Evolutionary conservation across 2,888 invertebrate genomes (phyloP), one percentile per base, ranked within the genome.

Genomic region (Minunthozetes semirufus): DNA sequence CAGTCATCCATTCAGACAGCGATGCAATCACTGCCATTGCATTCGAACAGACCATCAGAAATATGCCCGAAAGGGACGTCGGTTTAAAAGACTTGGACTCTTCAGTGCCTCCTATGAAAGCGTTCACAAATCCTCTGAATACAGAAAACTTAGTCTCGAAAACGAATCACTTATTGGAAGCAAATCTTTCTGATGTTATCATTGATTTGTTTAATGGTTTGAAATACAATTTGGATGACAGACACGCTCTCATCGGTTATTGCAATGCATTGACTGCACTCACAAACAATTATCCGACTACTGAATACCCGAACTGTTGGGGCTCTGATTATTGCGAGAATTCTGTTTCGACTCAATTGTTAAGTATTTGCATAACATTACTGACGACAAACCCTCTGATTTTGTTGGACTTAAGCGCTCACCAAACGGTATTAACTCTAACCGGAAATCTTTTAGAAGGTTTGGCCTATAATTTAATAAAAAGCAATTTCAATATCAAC

Each of bases 241-340:
- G 63, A 59, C 27, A 63, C 15, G 15, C 75, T 22, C 27, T 77
- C 11, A 85, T 85, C 80, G 90, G 90, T 0, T 88, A 88, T 80
- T 86, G 88, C 79, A 88, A 90, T 82, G 87, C 91, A 0, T 83
- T 94, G 1, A 87, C 87, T 79, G 81, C 85, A 5, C 82, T 93
- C 48, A 88, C 89, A 70, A 86, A 85, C 71, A 84, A 84, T 27
- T 93, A 89, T 83, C 86, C 88, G 0, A 89, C 90, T 1, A 89
- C 89, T 79, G 83, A 87, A 25, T 89, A 76, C 66, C 73, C 77
- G 15, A 72, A 78, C 59, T 73, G 76, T 27, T 79, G 79, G 79
- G 38, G 48, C 6, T 72, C 38, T 66, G 42, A 74, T 50, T 13
- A 42, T 8, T 29, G 19, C 0, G 56, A 63, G 0, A 38, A 5